These are phyloP conservation scores for Palythoa heliodiscus DNA, from an alignment of 92 coral and sea anemone species.

Conservation along the genomic window DNA sequence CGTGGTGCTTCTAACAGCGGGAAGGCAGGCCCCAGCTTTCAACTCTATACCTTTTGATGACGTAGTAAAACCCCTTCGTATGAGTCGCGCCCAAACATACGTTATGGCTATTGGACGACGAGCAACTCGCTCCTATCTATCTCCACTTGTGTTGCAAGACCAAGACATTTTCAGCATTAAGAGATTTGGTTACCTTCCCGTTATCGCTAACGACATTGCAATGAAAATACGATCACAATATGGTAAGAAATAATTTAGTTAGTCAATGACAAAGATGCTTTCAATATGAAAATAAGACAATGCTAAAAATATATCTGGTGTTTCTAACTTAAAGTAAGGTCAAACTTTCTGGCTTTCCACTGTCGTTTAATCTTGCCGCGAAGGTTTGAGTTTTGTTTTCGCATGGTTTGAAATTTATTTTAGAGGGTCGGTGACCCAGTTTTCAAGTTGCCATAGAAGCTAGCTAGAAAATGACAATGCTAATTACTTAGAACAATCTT, in stretches of 20 bases:
- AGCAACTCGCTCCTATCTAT: conserved; percentile 1
- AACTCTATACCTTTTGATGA: conserved; percentile 20
- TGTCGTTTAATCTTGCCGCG: too few relatives aligned
- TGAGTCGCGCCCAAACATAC: conserved; percentile 15
- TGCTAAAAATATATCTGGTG: too few relatives aligned
- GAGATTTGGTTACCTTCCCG: conserved; percentile 8
- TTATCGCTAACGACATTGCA: conserved; percentile 10
- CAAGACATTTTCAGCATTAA: conserved; percentile 26
- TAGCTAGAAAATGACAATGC: too few relatives aligned
- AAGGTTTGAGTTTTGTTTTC: too few relatives aligned
- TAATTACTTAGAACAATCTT: too few relatives aligned
- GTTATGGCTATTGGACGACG: conserved; percentile 27
- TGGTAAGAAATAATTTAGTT: conserved; percentile 15
- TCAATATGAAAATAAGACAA: not conserved
- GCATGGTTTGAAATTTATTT: too few relatives aligned
- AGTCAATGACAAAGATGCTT: not conserved
- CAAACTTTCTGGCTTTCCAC: too few relatives aligned
- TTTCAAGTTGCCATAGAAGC: too few relatives aligned
- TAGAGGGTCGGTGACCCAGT: too few relatives aligned
- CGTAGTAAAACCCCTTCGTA: conserved; percentile 16
- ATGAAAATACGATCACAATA: conserved; percentile 21
- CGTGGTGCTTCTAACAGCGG: conserved; percentile 51
- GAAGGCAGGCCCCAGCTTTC: conserved; percentile 42
- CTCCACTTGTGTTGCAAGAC: conserved; percentile 11
- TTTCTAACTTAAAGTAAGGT: too few relatives aligned